Percentiles rank a stretch among this genome's conserved stretches.
phyloP scores from a whole-genome alignment of 1,140 invertebrate species.

The Drosophila tani region DNA sequence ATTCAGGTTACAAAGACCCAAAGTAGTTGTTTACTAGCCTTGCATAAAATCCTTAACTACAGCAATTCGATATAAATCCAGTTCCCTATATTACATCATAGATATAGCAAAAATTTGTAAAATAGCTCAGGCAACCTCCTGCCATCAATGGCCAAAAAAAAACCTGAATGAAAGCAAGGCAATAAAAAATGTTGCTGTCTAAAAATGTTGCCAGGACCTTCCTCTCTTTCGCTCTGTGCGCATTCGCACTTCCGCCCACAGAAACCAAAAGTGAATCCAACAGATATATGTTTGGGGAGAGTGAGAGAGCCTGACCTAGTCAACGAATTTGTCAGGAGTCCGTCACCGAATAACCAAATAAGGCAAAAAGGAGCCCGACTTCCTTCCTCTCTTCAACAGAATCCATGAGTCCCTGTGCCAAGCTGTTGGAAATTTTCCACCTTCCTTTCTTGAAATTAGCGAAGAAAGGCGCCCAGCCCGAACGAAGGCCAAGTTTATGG shows the following conservation, averaged over 20 bases:
- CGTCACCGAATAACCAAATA: constrained; percentile 66
- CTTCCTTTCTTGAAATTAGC: constrained; percentile 29
- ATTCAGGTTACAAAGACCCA: constrained; percentile 3
- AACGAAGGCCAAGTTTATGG: constrained; percentile 6
- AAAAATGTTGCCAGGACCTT: constrained; percentile 64
- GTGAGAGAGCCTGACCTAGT: constrained; percentile 76
- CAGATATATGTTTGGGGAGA: constrained; percentile 9
- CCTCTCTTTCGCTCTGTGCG: constrained; percentile 35
- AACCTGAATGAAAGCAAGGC: neutral
- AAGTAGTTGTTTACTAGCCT: neutral
- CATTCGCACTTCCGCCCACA: constrained; percentile 45
- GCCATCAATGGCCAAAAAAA: neutral
- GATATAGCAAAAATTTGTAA: neutral
- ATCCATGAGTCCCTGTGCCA: constrained; percentile 18
- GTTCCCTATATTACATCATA: constrained; percentile 13
- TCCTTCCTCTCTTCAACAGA: constrained; percentile 35
- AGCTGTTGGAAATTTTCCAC: constrained; percentile 18
- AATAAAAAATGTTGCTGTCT: constrained; percentile 40
- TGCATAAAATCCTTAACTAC: neutral
- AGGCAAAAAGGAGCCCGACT: constrained; percentile 49
- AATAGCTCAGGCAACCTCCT: neutral
- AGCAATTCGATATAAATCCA: constrained; percentile 1
- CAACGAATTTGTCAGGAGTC: constrained; percentile 59
- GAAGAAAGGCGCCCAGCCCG: constrained; percentile 2
- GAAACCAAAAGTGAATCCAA: constrained; percentile 60